Conservation (phyloP, 64 coral and sea anemone species). For the Platygyra sinensis region DNA sequence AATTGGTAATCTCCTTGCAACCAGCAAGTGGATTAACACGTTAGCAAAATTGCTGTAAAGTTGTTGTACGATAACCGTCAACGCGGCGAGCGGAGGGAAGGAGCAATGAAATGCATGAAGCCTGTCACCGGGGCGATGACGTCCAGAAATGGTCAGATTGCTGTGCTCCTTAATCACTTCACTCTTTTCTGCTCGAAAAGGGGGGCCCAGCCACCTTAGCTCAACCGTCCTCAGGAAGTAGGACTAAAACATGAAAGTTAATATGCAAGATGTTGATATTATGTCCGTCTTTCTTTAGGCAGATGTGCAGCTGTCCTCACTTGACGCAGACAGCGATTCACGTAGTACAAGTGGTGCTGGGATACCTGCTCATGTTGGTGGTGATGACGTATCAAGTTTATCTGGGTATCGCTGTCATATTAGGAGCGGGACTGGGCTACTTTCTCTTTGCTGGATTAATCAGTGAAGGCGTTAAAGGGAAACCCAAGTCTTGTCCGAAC, state of each 20-base stretch:
- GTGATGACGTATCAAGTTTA: constrained; percentile 78
- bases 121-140: too few species aligned
- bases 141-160: too few species aligned
- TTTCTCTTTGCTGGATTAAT: constrained; percentile 50
- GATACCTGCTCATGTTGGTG: constrained; percentile 75
- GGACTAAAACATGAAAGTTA: not conserved
- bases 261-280: not conserved
- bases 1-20: too few species aligned
- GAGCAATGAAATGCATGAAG: too few species aligned
- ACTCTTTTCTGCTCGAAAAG: too few species aligned
- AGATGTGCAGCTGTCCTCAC: constrained; percentile 25
- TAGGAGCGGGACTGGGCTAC: constrained; percentile 72
- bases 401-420: constrained; percentile 44
- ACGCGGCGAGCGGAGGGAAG: too few species aligned
- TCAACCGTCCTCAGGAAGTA: not conserved
- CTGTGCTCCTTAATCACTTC: too few species aligned
- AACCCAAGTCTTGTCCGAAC: not conserved
- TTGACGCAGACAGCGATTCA: constrained; percentile 56
- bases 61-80: too few species aligned
- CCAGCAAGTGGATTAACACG: too few species aligned
- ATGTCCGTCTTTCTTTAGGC: not conserved
- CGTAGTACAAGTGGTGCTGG: constrained; percentile 54
- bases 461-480: not conserved
- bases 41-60: too few species aligned
- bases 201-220: too few species aligned